Percentiles rank a stretch among this genome's conserved stretches.
These are phyloP conservation scores for Esox masquinongy DNA, from an alignment of 2,797 vertebrate species.

Conservation along the genomic window DNA sequence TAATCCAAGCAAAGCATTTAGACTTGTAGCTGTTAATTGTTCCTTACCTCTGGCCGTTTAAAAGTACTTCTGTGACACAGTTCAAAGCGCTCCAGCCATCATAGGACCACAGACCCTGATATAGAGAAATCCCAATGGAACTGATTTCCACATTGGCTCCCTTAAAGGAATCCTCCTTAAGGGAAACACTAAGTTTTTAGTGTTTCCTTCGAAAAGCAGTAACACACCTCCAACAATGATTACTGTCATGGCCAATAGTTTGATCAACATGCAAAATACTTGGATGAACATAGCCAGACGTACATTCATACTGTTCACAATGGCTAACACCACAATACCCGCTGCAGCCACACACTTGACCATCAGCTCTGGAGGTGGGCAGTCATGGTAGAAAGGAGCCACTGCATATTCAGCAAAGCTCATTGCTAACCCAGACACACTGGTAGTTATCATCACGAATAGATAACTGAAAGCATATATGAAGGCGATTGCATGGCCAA, in stretches of 20 bases:
- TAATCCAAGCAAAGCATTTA: too few relatives aligned
- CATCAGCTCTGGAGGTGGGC: constrained; percentile 66
- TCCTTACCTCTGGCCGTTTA: constrained; percentile 80
- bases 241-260: constrained; percentile 77
- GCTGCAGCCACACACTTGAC: constrained; percentile 75
- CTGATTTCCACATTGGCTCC: constrained; percentile 71
- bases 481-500: constrained; percentile 82
- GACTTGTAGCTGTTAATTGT: too few relatives aligned
- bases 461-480: constrained; percentile 79
- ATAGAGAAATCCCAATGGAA: constrained; percentile 81
- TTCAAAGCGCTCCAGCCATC: constrained; percentile 91
- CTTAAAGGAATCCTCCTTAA: constrained; percentile 80
- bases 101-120: constrained; percentile 90
- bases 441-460: constrained; percentile 79
- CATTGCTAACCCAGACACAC: constrained; percentile 77
- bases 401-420: constrained; percentile 81
- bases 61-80: constrained; percentile 84
- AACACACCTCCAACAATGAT: constrained; percentile 78
- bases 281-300: constrained; percentile 75
- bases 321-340: constrained; percentile 74
- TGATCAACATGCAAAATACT: constrained; percentile 78
- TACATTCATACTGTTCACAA: constrained; percentile 83
- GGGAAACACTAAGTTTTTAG: constrained; percentile 69
- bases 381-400: constrained; percentile 80
- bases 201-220: constrained; percentile 72